phyloP scores from a whole-genome alignment of 53 echinoderm and acorn worm species.

The Henricia sp. region DNA sequence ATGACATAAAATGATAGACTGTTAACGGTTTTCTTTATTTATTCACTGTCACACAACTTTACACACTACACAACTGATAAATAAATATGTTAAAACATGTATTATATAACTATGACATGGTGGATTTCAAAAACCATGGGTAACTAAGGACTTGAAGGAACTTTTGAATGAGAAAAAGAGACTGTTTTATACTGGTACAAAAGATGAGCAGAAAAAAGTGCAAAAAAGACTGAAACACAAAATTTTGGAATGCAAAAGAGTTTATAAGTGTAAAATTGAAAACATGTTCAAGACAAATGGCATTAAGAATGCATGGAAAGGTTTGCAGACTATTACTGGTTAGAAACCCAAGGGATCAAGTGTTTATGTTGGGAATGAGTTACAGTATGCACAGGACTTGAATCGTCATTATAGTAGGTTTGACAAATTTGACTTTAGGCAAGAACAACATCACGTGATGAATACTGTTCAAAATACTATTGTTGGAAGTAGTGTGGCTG shows the following conservation, averaged over 20 bases:
- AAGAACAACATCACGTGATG: neutral
- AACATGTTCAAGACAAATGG: slow-evolving; percentile 11
- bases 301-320: neutral
- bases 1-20: too few species aligned
- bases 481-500: too few species aligned
- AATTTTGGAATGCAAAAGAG: neutral
- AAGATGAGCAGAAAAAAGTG: neutral
- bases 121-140: neutral
- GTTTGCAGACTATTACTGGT: neutral
- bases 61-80: too few species aligned
- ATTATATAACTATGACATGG: too few species aligned
- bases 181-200: slow-evolving; percentile 5
- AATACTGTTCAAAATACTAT: neutral
- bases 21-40: too few species aligned
- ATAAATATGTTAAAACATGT: too few species aligned
- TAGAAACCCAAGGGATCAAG: neutral
- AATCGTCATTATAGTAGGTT: slow-evolving; percentile 1
- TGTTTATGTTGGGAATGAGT: neutral
- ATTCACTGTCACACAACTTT: too few species aligned
- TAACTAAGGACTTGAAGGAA: neutral
- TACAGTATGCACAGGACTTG: neutral
- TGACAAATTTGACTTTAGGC: neutral
- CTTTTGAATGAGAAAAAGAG: slow-evolving; percentile 1
- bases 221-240: neutral
- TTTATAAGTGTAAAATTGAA: neutral